Percentiles rank a stretch among this genome's conserved stretches.
Evolutionary conservation across 1,140 invertebrate genomes (phyloP).

Genomic region (Wasmannia auropunctata): DNA sequence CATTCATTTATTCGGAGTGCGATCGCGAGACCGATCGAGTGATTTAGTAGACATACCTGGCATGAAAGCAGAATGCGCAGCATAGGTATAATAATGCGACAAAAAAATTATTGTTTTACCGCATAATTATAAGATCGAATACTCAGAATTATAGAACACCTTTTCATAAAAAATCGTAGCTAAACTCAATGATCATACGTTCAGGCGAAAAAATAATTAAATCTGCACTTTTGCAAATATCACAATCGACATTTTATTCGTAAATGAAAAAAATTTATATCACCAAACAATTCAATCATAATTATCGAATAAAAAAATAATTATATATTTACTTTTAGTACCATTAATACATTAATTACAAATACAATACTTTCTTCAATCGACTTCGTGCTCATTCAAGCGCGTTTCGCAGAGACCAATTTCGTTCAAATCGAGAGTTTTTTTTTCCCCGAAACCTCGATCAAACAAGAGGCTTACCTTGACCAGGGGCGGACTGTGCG

Average conservation of each 20-base stretch:
- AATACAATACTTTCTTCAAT: background rate
- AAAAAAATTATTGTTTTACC: background rate
- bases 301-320: background rate
- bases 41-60: background rate
- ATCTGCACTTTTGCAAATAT: background rate
- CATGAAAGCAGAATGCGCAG: background rate
- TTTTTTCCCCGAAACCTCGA: background rate
- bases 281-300: background rate
- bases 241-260: background rate
- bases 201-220: background rate
- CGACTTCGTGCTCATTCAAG: background rate
- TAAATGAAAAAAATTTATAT: background rate
- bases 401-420: background rate
- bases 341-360: too few relatives aligned
- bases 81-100: background rate
- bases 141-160: background rate
- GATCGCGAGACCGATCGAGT: background rate
- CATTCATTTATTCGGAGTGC: conserved; percentile 16
- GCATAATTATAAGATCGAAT: background rate
- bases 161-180: background rate
- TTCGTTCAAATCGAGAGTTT: background rate
- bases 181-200: background rate
- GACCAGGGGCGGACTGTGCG: conserved; percentile 82
- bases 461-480: conserved; percentile 77
- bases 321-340: too few relatives aligned